Base-by-base conservation (phyloP, 1,140 invertebrate genomes). In the Mamestra configurata region DNA sequence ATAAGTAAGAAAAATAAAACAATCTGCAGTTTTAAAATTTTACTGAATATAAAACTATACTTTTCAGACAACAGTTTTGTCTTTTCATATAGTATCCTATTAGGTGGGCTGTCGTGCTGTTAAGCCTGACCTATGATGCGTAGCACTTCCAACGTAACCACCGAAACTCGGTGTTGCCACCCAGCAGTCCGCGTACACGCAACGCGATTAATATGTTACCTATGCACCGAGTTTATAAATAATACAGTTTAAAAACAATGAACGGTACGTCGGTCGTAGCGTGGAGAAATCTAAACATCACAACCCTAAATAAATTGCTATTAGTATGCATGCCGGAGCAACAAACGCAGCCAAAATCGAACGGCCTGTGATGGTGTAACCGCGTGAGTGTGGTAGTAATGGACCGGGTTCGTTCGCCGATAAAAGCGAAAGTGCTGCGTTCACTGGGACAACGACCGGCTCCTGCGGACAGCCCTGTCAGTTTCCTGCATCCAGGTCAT, bases 371-470 rank as follows among this genome's bases (percentile, higher is more conserved):
- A 90, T 94, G 92, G 91, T 94, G 91, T 92, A 94, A 94, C 90
- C 84, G 83, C 87, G 91, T 93, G 91, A 91, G 89, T 87, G 90
- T 82, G 89, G 89, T 94, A 93, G 90, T 91, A 94, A 94, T 93
- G 89, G 89, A 79, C 89, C 86, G 91, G 91, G 93, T 95, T 95
- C 93, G 92, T 93, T 95, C 91, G 90, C 92, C 92, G 88, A 91
- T 89, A 90, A 95, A 93, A 95, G 91, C 92, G 92, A 95, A 95
- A 95, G 93, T 95, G 88, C 86, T 84, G 80, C 92, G 92, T 94
- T 93, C 92, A 95, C 77, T 95, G 92, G 93, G 92, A 95, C 93
- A 95, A 94, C 89, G 93, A 95, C 93, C 92, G 90, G 80, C 90
- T 93, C 91, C 92, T 90, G 88, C 88, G 81, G 84, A 80, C 86